phyloP scores from a whole-genome alignment of 2,797 vertebrate genomes.

The Phrynocephalus forsythii region DNA sequence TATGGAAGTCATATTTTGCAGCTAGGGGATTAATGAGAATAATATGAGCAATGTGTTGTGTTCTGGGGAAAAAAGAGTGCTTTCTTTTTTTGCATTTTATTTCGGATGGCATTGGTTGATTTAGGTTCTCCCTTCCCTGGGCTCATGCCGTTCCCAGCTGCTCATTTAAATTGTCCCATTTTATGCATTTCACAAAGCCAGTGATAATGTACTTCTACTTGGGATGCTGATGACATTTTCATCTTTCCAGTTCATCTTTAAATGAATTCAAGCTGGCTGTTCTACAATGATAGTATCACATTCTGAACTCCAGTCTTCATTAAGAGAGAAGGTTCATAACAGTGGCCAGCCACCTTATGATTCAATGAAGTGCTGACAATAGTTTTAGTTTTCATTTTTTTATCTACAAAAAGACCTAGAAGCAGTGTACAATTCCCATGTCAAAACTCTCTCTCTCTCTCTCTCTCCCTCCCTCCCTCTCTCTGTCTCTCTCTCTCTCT shows the following conservation, averaged over 20 bases:
- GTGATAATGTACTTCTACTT: slow-evolving; percentile 31
- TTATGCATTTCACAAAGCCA: neutral
- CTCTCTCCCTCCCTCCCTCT: no score
- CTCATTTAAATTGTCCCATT: slow-evolving; percentile 31
- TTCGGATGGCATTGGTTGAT: neutral
- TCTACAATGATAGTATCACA: slow-evolving; percentile 1
- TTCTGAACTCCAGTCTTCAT: slow-evolving; percentile 28
- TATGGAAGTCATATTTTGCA: slow-evolving; percentile 24
- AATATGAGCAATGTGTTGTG: neutral
- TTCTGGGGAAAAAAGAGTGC: neutral
- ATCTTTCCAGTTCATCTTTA: neutral
- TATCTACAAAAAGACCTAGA: neutral
- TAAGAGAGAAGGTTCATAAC: slow-evolving; percentile 56
- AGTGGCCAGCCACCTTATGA: slow-evolving; percentile 28
- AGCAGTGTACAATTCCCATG: no score
- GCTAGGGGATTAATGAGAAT: slow-evolving; percentile 10
- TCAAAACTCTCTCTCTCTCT: no score
- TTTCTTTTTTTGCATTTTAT: slow-evolving; percentile 1
- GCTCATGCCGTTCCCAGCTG: slow-evolving; percentile 17
- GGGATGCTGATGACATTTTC: neutral
- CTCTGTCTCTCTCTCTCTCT: no score
- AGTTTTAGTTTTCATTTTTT: neutral
- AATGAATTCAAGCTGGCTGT: slow-evolving; percentile 45
- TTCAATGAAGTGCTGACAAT: slow-evolving; percentile 41
- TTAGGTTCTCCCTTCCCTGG: slow-evolving; percentile 9